Evolutionary conservation across 2,888 invertebrate genomes (phyloP).

Genomic region (Nemoura dubitans): DNA sequence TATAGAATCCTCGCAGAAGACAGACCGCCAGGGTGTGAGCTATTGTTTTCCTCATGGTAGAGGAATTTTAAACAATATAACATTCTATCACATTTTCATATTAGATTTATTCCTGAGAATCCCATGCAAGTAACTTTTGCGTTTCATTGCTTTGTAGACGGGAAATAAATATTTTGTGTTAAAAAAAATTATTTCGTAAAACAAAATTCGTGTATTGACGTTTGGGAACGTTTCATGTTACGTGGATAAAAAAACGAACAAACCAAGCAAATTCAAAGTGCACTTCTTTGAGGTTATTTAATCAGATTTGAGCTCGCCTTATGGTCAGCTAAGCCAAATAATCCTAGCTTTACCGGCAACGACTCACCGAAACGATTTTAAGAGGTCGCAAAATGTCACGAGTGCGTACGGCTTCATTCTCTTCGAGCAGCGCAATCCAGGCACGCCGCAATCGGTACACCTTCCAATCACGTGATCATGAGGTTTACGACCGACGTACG

Average conservation of each 20-base stretch:
- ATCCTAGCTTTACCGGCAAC: not conserved
- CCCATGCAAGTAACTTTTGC: not conserved
- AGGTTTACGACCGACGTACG: not conserved
- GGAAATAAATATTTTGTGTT: too few species aligned
- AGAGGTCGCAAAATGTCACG: not conserved
- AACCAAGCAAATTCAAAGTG: not conserved
- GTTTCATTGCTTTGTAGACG: too few species aligned
- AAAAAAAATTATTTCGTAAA: too few species aligned
- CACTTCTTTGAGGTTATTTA: not conserved
- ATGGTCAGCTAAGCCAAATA: not conserved
- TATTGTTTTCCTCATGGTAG: not conserved
- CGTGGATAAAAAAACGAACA: not conserved
- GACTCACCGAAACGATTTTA: not conserved
- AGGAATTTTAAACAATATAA: slow-evolving; percentile 7
- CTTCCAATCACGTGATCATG: not conserved
- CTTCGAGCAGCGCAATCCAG: not conserved
- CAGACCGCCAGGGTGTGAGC: not conserved
- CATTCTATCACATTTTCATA: not conserved
- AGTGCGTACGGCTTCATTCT: not conserved
- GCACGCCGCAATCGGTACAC: not conserved
- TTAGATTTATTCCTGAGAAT: not conserved
- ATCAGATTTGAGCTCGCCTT: not conserved
- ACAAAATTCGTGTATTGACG: too few species aligned
- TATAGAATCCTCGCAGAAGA: not conserved
- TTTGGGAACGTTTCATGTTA: too few species aligned